Evolutionary conservation across 2,113 vertebrate species (phyloP).

Genomic region (Morone chrysops): DNA sequence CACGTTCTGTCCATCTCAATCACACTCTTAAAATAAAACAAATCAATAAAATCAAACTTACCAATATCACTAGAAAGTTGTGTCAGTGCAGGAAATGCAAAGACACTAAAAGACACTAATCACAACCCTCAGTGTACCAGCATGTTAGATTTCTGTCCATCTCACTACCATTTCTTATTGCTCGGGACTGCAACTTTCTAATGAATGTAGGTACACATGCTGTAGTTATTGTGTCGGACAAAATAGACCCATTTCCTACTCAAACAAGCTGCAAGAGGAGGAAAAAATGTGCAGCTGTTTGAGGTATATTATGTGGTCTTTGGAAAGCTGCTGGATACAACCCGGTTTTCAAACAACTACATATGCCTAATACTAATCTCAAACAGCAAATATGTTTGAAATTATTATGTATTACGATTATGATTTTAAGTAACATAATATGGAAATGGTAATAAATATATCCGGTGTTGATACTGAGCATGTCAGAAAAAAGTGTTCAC

Average conservation of each 20-base stretch:
- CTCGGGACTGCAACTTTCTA: background rate
- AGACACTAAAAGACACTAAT: too few relatives aligned
- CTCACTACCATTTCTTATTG: too few relatives aligned
- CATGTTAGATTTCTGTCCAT: too few relatives aligned
- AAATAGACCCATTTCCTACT: constrained; percentile 16
- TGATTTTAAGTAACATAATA: background rate
- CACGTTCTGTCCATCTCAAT: background rate
- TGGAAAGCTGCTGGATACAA: background rate
- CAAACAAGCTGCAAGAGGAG: background rate
- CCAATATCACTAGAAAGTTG: background rate
- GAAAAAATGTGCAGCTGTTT: constrained; percentile 10
- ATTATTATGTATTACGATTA: background rate
- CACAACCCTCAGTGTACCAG: too few relatives aligned
- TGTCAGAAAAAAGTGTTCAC: too few relatives aligned
- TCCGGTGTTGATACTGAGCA: too few relatives aligned
- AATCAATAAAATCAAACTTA: background rate
- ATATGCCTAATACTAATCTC: background rate
- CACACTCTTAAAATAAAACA: background rate
- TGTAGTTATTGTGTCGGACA: background rate
- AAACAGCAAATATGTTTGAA: background rate
- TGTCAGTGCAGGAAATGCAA: background rate
- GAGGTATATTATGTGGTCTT: background rate
- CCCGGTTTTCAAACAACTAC: background rate
- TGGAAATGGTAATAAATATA: too few relatives aligned
- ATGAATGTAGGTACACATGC: background rate